phyloP scores from a whole-genome alignment of 2,797 vertebrate species.

The Takifugu rubripes region DNA sequence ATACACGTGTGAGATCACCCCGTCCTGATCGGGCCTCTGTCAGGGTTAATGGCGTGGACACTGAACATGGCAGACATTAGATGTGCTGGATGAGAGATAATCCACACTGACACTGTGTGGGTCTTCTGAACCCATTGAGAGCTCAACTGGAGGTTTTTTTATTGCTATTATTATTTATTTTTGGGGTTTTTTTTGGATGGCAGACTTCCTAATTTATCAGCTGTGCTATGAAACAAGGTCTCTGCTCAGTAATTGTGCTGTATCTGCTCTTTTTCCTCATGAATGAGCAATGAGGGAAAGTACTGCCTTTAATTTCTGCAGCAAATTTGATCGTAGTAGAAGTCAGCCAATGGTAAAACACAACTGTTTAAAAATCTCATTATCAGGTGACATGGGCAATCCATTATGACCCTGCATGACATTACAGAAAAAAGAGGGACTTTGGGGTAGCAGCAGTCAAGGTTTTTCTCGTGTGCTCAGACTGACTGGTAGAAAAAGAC shows the following conservation, averaged over 20 bases:
- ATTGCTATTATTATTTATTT: no score
- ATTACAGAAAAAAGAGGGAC: neutral
- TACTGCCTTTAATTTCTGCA: neutral
- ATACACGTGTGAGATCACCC: neutral
- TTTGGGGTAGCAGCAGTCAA: no score
- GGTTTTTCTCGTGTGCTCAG: no score
- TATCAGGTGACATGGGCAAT: neutral
- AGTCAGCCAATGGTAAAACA: neutral
- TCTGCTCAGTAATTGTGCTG: slow-evolving; percentile 5
- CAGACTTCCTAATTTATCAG: slow-evolving; percentile 7
- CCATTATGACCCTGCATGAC: neutral
- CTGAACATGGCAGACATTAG: neutral
- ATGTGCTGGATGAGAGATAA: slow-evolving; percentile 6
- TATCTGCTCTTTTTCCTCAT: slow-evolving; percentile 7
- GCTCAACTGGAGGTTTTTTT: slow-evolving; percentile 4
- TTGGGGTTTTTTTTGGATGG: neutral
- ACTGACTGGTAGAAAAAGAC: no score
- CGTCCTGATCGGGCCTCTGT: neutral
- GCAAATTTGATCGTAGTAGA: neutral
- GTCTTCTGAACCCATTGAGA: slow-evolving; percentile 4
- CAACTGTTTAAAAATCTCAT: neutral
- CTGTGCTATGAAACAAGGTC: slow-evolving; percentile 5
- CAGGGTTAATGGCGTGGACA: slow-evolving; percentile 11
- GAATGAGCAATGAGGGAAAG: slow-evolving; percentile 2
- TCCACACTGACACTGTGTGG: slow-evolving; percentile 10